A percentile compares a stretch with the other conserved stretches of the same genome.
phyloP scores from a whole-genome alignment of 1,140 invertebrate species.

The Colletes gigas region DNA sequence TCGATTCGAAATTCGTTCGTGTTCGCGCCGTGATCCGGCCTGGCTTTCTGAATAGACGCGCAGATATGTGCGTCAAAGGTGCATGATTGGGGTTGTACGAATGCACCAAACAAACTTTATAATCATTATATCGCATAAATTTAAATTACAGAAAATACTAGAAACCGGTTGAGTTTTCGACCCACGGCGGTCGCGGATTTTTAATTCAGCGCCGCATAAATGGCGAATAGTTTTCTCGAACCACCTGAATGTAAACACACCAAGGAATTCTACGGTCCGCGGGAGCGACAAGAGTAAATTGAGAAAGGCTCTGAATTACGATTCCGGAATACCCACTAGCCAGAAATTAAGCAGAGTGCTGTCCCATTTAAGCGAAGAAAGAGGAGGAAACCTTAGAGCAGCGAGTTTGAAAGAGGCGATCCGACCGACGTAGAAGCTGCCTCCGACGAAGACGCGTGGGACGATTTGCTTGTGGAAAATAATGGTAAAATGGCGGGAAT shows the following conservation, averaged over 20 bases:
- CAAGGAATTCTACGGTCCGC: too few relatives aligned
- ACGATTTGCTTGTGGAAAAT: background rate
- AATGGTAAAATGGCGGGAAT: background rate
- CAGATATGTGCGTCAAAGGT: constrained; percentile 23
- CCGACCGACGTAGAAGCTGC: background rate
- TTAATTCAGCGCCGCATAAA: too few relatives aligned
- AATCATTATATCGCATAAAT: too few relatives aligned
- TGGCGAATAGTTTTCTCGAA: too few relatives aligned
- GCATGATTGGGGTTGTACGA: constrained; percentile 20
- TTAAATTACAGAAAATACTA: too few relatives aligned
- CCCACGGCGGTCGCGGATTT: too few relatives aligned
- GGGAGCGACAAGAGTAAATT: background rate
- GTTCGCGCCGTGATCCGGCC: constrained; percentile 12
- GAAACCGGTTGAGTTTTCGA: too few relatives aligned
- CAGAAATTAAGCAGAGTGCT: constrained; percentile 2
- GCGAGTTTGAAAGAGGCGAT: background rate
- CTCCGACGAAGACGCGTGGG: background rate
- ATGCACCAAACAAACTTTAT: background rate
- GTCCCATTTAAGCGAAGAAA: constrained; percentile 6
- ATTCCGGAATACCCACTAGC: background rate
- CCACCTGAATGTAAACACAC: too few relatives aligned
- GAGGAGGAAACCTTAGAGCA: background rate
- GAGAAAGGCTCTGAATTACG: background rate
- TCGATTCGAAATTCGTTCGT: constrained; percentile 25
- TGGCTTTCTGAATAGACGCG: constrained; percentile 10